Conservation (phyloP, 1,140 invertebrate genomes). For the Anastrepha obliqua region DNA sequence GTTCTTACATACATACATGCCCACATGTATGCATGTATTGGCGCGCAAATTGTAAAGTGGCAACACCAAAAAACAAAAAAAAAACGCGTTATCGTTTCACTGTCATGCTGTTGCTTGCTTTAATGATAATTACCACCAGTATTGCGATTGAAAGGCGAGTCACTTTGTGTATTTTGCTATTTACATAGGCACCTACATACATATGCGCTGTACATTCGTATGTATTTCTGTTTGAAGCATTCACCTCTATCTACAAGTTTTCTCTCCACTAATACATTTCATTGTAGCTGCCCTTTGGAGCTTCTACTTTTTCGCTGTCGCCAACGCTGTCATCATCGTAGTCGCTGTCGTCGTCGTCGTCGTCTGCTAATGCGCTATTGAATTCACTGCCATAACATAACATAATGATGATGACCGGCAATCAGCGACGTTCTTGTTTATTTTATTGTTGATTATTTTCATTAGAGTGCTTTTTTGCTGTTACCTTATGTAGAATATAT, state of each 20-base stretch:
- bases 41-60: background rate
- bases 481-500: background rate
- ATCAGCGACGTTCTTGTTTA: slow-evolving; percentile 37
- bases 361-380: background rate
- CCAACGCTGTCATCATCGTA: background rate
- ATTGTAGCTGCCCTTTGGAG: slow-evolving; percentile 9
- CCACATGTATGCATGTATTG: background rate
- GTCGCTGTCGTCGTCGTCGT: background rate
- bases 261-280: background rate
- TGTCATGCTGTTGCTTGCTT: no score
- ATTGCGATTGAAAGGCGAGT: background rate
- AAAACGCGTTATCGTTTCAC: background rate
- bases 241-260: background rate
- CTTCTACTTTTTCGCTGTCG: background rate
- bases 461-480: background rate
- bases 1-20: background rate
- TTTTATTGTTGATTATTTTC: background rate
- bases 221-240: slow-evolving; percentile 65
- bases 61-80: background rate
- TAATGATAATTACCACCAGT: slow-evolving; percentile 71
- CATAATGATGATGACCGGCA: slow-evolving; percentile 72
- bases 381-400: slow-evolving; percentile 53
- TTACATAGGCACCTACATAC: no score
- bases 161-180: background rate
- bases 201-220: slow-evolving; percentile 62